Conservation (phyloP, 2,888 invertebrate species). For the Notocelia uddmanniana region DNA sequence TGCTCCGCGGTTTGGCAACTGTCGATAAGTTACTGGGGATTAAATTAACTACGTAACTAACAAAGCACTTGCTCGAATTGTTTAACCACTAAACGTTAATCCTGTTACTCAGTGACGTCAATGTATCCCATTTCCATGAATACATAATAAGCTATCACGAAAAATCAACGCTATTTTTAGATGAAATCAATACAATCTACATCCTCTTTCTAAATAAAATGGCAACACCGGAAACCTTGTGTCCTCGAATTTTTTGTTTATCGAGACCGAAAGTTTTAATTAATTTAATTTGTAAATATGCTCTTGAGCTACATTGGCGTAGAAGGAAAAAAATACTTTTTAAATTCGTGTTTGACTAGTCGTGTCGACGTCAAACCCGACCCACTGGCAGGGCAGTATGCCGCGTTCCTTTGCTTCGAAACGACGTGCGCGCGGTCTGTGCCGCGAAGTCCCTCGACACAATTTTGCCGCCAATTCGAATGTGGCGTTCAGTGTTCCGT, state of each 20-base stretch:
- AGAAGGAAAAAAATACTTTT: conserved; percentile 41
- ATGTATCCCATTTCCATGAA: conserved; percentile 36
- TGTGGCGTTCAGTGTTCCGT: conserved; percentile 49
- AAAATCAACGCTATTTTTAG: conserved; percentile 37
- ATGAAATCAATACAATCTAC: conserved; percentile 28
- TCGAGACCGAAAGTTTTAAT: conserved; percentile 35
- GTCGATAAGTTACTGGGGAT: conserved; percentile 31
- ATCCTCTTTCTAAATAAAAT: conserved; percentile 5
- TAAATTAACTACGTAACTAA: conserved; percentile 35
- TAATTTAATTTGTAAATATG: conserved; percentile 43
- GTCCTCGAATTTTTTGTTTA: conserved; percentile 5
- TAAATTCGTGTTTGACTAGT: conserved; percentile 40
- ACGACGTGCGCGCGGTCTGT: conserved; percentile 52
- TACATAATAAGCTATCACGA: conserved; percentile 31
- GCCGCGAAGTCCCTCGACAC: conserved; percentile 50
- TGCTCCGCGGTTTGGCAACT: conserved; percentile 15
- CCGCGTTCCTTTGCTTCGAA: conserved; percentile 56
- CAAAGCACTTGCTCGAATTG: conserved; percentile 31
- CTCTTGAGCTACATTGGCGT: conserved; percentile 36
- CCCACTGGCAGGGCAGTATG: conserved; percentile 57
- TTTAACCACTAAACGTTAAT: conserved; percentile 36
- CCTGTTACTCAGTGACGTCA: conserved; percentile 31
- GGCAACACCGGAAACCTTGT: neutral
- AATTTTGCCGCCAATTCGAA: conserved; percentile 53
- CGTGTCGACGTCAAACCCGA: conserved; percentile 44